These are phyloP conservation scores for Dione juno DNA, from an alignment of 2,888 invertebrate genomes.

Conservation along the genomic window DNA sequence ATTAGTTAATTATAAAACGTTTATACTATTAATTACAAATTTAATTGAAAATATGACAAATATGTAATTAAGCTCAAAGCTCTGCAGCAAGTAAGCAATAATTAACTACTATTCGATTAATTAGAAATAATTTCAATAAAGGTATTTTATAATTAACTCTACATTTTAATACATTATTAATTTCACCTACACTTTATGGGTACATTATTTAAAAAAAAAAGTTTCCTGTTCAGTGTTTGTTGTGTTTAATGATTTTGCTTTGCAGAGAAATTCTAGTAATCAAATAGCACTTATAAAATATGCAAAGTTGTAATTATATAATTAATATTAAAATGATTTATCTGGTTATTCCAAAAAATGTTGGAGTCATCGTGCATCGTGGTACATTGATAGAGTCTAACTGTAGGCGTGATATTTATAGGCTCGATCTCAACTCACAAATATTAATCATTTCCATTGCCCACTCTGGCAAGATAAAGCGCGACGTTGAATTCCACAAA, in stretches of 20 bases:
- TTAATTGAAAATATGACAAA: conserved; percentile 10
- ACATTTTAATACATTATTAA: not conserved
- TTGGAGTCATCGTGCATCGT: no score
- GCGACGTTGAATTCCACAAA: no score
- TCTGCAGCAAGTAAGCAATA: conserved; percentile 9
- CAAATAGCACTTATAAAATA: no score
- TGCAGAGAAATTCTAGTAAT: no score
- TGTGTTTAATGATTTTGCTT: no score
- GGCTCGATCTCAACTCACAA: no score
- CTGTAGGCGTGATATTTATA: no score
- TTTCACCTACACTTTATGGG: not conserved
- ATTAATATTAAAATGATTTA: not conserved
- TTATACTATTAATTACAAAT: not conserved
- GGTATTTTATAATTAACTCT: not conserved
- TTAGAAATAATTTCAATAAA: not conserved
- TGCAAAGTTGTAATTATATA: no score
- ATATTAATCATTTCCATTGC: no score
- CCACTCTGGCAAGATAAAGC: no score
- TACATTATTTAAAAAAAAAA: not conserved
- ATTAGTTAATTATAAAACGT: not conserved
- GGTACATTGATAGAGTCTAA: no score
- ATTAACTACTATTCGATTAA: conserved; percentile 9
- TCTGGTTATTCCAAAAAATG: not conserved
- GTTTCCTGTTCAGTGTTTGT: no score
- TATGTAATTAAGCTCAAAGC: conserved; percentile 6